Base-by-base conservation (phyloP, 2,888 invertebrate genomes). In the Drosophila putrida region DNA sequence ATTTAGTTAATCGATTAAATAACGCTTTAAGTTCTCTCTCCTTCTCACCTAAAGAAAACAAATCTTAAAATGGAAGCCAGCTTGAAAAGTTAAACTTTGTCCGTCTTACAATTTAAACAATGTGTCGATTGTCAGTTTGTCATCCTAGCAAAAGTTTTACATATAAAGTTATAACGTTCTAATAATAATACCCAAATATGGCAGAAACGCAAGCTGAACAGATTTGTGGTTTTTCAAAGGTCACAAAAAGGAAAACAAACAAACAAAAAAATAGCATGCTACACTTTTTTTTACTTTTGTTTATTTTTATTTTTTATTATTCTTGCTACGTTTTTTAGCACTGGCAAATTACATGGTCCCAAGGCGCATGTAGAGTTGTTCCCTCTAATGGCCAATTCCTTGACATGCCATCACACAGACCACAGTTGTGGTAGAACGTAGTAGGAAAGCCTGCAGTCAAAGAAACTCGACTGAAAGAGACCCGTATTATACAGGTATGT, bases 351-450 rank as follows among this genome's bases (percentile, higher is more conserved):
- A 60, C 66, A 58, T 55, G 71, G 57, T 50, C 53, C 41, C 57
- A 25, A 61, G 71, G 54, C 41, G 57, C 59, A 59, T 74, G 73
- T 50, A 39, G 60, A 59, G 59, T 36, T 47, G 59, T 36, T 47
- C 44, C 36, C 66, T 75, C 67, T 67, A 69, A 75, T 72, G 63
- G 64, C 63, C 57, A 72, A 65, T 77, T 65, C 59, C 70, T 76
- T 77, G 77, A 72, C 75, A 76, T 72, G 60, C 77, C 71, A 55
- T 9, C 44, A 66, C 49, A 50, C 44, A 31, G 28, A 44, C 15
- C 49, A 77, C 72, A 73, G 62, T 64, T 72, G 71, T 76, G 72
- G 72, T 50, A 69, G 60, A 61, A 64, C 61, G 54, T 20, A 2
- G 20, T 20, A 20, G 20, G 2, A 20, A 20, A 20, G 20, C 0